These are phyloP conservation scores for Dreissena polymorpha DNA, from an alignment of 1,140 invertebrate genomes.

Conservation along the genomic window DNA sequence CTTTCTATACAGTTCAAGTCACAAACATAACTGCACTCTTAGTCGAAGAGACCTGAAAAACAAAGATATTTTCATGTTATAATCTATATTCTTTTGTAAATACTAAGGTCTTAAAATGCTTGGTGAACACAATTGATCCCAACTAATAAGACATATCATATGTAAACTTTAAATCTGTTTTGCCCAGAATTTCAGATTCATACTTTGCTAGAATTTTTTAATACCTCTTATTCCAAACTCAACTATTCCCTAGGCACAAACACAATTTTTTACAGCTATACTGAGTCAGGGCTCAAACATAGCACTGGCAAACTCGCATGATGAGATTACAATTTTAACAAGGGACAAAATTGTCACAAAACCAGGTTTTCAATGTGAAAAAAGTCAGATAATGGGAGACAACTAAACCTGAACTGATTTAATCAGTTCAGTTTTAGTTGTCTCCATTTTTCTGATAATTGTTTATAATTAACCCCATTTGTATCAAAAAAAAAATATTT, in stretches of 20 bases:
- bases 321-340: too few species aligned
- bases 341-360: too few species aligned
- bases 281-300: too few species aligned
- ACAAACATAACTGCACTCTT: slow-evolving; percentile 37
- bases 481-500: too few species aligned
- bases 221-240: neutral
- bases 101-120: neutral
- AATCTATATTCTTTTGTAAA: neutral
- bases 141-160: slow-evolving; percentile 1
- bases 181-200: neutral
- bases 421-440: too few species aligned
- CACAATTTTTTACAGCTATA: neutral
- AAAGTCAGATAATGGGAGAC: too few species aligned
- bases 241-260: neutral
- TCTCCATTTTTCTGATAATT: too few species aligned
- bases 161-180: neutral
- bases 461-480: too few species aligned
- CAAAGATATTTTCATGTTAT: slow-evolving; percentile 6
- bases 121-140: neutral
- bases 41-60: slow-evolving; percentile 68
- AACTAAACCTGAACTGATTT: too few species aligned
- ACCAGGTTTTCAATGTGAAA: too few species aligned
- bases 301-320: too few species aligned
- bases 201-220: too few species aligned
- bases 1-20: slow-evolving; percentile 35